phyloP scores from a whole-genome alignment of 2,888 invertebrate genomes.

The Amitus sp. region DNA sequence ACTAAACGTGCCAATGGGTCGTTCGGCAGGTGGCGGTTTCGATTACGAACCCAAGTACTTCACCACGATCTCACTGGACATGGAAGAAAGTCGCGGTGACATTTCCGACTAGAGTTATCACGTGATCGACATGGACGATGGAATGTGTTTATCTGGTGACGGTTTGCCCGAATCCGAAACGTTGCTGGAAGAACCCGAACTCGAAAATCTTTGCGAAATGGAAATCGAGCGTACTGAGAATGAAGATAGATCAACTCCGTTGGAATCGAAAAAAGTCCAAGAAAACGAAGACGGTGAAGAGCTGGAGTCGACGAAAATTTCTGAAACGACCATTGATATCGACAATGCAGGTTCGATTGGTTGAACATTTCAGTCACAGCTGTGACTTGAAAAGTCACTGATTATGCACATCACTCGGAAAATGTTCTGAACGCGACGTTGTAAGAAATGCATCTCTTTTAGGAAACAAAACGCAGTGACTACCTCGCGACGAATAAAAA shows the following conservation, averaged over 20 bases:
- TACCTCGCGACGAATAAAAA: no score
- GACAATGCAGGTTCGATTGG: no score
- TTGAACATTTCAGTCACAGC: no score
- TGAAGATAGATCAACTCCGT: conserved; percentile 27
- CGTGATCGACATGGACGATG: conserved; percentile 51
- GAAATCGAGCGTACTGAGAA: conserved; percentile 41
- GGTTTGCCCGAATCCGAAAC: conserved; percentile 52
- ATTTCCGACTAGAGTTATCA: conserved; percentile 51
- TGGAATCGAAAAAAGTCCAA: background rate
- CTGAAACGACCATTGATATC: no score
- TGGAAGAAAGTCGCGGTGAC: conserved; percentile 53
- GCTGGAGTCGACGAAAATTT: no score
- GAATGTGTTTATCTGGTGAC: conserved; percentile 45
- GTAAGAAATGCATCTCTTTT: no score
- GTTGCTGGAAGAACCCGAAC: conserved; percentile 58
- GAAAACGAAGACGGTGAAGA: conserved; percentile 6
- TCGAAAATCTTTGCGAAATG: conserved; percentile 54
- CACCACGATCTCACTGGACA: conserved; percentile 51
- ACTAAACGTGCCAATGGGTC: conserved; percentile 43
- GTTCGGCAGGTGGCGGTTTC: conserved; percentile 13
- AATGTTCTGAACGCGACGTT: no score
- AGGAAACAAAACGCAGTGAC: no score
- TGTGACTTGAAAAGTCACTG: no score
- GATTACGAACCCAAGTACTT: conserved; percentile 58
- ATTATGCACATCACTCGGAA: no score